These are phyloP conservation scores for Corvus cornix DNA, from an alignment of 2,113 vertebrate species.

Conservation along the genomic window DNA sequence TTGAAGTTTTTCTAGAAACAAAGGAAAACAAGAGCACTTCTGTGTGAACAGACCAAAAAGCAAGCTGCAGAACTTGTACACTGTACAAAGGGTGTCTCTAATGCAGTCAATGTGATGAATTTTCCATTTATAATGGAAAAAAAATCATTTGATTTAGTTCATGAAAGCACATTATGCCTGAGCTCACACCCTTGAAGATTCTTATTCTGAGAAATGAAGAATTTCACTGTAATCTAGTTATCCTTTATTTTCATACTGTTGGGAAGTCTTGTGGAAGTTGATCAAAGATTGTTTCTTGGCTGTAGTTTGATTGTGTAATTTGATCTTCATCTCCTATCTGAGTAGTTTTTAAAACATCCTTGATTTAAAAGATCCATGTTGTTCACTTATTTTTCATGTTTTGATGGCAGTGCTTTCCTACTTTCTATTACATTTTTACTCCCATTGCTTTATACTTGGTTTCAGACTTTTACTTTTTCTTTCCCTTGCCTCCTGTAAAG, in stretches of 20 bases:
- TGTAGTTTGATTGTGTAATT: background rate
- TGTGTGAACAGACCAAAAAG: background rate
- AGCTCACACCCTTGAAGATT: background rate
- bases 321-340: background rate
- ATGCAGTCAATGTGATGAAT: background rate
- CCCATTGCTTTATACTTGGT: background rate
- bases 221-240: background rate
- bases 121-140: background rate
- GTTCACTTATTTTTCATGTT: background rate
- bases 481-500: background rate
- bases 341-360: background rate
- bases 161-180: background rate
- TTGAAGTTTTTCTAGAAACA: background rate
- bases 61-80: background rate
- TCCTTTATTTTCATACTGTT: background rate
- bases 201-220: background rate
- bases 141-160: background rate
- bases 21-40: background rate
- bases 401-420: background rate
- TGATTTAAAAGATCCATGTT: background rate
- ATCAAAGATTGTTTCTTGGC: background rate
- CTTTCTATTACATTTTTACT: background rate
- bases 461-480: background rate
- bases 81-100: background rate
- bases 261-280: background rate